Conservation (phyloP, 2,113 vertebrate species). For the Ceyx margarethae region DNA sequence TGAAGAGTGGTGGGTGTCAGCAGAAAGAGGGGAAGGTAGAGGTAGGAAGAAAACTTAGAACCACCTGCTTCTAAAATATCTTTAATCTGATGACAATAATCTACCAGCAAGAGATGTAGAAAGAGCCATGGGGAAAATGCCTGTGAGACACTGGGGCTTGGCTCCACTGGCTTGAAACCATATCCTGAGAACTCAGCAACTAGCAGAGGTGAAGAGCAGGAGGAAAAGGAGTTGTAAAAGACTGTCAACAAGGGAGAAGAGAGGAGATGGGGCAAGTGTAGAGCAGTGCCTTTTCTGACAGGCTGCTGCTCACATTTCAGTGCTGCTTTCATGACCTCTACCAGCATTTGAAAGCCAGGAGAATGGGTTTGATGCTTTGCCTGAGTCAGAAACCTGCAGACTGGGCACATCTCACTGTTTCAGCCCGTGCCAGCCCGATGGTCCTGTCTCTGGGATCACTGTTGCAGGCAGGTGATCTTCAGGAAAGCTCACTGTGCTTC, state of each 20-base stretch:
- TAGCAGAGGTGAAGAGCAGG: neutral
- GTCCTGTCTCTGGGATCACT: neutral
- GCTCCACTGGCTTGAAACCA: neutral
- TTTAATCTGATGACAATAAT: conserved; percentile 19
- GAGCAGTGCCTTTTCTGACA: neutral
- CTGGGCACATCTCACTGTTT: neutral
- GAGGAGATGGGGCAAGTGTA: neutral
- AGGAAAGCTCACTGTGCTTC: neutral
- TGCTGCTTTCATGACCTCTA: neutral
- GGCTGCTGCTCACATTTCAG: neutral
- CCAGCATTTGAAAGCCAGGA: neutral
- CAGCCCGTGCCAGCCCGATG: accelerated
- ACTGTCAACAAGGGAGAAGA: neutral
- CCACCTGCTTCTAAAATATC: neutral
- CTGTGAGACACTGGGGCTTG: neutral
- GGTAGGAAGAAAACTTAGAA: neutral
- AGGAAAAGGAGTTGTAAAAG: neutral
- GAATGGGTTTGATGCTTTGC: neutral
- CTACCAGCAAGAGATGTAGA: neutral
- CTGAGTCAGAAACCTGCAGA: neutral
- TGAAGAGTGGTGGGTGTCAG: neutral
- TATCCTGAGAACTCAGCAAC: neutral
- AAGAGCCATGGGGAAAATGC: neutral
- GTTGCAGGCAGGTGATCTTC: neutral
- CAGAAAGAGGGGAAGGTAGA: neutral